Evolutionary conservation across 2,113 vertebrate genomes (phyloP).

Genomic region (Tragelaphus scriptus): DNA sequence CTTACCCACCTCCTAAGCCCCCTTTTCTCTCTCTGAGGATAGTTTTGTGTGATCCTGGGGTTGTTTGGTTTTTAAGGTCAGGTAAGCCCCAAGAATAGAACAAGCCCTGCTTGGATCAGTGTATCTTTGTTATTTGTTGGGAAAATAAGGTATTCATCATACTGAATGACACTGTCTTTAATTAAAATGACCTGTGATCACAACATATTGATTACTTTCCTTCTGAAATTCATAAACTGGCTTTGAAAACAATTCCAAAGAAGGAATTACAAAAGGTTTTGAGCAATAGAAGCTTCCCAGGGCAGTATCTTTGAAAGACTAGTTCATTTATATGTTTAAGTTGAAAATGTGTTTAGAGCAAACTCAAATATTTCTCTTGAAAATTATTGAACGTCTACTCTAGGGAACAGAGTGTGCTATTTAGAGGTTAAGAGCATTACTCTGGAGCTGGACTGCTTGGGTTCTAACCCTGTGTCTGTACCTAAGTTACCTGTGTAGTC

Average conservation of each 20-base stretch:
- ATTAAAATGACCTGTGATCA: neutral
- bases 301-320: neutral
- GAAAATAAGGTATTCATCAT: neutral
- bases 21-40: neutral
- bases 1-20: neutral
- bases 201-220: neutral
- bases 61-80: neutral
- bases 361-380: slow-evolving; percentile 19
- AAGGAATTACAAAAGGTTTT: neutral
- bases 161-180: neutral
- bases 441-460: neutral
- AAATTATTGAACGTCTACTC: neutral
- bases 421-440: neutral
- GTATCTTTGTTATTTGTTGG: neutral
- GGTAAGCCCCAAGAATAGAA: neutral
- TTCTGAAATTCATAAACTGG: neutral
- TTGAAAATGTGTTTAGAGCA: neutral
- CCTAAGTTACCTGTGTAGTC: neutral
- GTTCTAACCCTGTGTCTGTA: neutral
- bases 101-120: neutral
- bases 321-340: neutral
- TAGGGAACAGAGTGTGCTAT: neutral
- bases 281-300: neutral
- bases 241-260: neutral
- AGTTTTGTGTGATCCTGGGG: neutral